A percentile compares a stretch with the other conserved stretches of the same genome.
Conservation (phyloP, 2,888 invertebrate species). For the Euclidia mi region DNA sequence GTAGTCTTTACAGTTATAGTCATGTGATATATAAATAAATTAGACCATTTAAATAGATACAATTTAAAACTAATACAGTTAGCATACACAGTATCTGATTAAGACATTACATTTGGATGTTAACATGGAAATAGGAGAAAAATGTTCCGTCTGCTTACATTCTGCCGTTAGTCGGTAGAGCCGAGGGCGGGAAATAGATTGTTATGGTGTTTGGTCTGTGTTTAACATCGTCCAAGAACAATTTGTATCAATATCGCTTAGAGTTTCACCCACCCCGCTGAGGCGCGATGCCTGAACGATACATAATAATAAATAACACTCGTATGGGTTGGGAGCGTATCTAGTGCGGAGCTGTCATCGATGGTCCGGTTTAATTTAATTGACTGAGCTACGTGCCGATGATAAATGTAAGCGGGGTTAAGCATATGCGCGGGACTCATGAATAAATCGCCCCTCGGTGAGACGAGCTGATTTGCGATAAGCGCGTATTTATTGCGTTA, state of each 20-base stretch:
- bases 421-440: slow-evolving; percentile 82
- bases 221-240: slow-evolving; percentile 15
- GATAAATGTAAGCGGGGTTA: slow-evolving; percentile 87
- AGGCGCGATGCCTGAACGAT: slow-evolving; percentile 20
- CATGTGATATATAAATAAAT: slow-evolving; percentile 5
- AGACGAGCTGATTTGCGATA: slow-evolving; percentile 89
- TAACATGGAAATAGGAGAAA: slow-evolving; percentile 26
- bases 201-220: slow-evolving; percentile 23
- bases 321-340: slow-evolving; percentile 77
- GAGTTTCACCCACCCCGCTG: slow-evolving; percentile 21
- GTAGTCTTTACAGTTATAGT: slow-evolving; percentile 31
- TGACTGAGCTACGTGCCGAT: slow-evolving; percentile 85
- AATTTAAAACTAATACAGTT: slow-evolving; percentile 5
- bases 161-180: slow-evolving; percentile 16
- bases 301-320: slow-evolving; percentile 79
- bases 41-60: neutral
- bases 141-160: slow-evolving; percentile 20
- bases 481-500: slow-evolving; percentile 88
- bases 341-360: slow-evolving; percentile 82
- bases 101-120: slow-evolving; percentile 12
- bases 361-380: slow-evolving; percentile 87
- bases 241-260: slow-evolving; percentile 20
- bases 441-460: slow-evolving; percentile 86
- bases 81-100: slow-evolving; percentile 8
- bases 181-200: slow-evolving; percentile 28